Conservation (phyloP, 1,140 invertebrate species). For the Camponotus pennsylvanicus region DNA sequence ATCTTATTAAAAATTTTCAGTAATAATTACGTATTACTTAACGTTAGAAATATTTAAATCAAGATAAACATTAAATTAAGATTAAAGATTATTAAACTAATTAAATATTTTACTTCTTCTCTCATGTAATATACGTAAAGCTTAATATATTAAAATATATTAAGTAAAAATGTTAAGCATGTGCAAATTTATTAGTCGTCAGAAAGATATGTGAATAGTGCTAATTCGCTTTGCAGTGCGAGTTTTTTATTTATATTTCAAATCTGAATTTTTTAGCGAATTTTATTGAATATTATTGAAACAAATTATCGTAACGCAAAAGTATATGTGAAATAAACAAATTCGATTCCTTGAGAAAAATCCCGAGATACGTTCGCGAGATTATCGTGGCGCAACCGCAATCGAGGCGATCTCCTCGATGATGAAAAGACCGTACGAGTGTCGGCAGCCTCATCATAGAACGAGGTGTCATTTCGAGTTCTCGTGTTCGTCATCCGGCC, state of each 20-base stretch:
- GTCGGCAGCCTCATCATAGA: constrained; percentile 60
- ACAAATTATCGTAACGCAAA: neutral
- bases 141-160: neutral
- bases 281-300: neutral
- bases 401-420: constrained; percentile 21
- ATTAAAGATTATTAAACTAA: neutral
- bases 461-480: constrained; percentile 69
- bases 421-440: constrained; percentile 25
- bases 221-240: neutral
- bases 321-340: neutral
- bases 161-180: neutral
- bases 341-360: neutral
- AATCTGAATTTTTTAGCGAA: neutral
- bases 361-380: neutral
- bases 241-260: neutral
- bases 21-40: too few relatives aligned
- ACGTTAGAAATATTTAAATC: neutral
- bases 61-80: neutral
- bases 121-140: neutral
- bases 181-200: neutral
- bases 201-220: neutral
- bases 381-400: neutral
- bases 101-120: neutral
- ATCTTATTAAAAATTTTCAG: neutral
- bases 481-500: constrained; percentile 63